Evolutionary conservation across 1,140 invertebrate species (phyloP), one percentile per base, ranked within the genome.

Genomic region (Lepidotrigona ventralis): DNA sequence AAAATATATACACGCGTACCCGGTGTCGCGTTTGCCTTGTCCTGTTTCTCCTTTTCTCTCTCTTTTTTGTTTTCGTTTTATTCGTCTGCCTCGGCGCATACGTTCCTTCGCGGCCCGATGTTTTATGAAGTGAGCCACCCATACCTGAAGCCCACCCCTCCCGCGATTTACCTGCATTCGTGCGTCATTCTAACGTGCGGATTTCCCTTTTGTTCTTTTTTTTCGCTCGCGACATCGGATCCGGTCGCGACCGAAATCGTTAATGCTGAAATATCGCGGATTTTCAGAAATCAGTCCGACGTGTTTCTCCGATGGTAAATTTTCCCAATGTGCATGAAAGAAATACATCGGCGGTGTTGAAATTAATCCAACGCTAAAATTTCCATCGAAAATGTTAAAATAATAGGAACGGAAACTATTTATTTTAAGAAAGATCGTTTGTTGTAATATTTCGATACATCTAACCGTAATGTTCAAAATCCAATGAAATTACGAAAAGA

Each of bases 61-160:
- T 26, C 23, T 74, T 39, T 33, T n/a, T 60, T 60, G 4, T 23
- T 68, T 68, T 29, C 29, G 15, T 66, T 66, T 66, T 66, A 54
- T 81, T 81, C 51, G 33, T 81, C 71, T 75, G 79, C 79, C 71
- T 81, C 71, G 79, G 9, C 39, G 79, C 70, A 81, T 73, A 75
- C 71, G 72, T 75, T 81, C 68, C 60, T 81, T 81, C 71, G 60
- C 71, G 51, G 51, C 63, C 74, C 46, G 75, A 81, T 81, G 79
- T 66, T 75, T 81, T 66, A 81, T 58, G 56, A 73, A 75, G 60
- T 81, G 60, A 81, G 29, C 70, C 46, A 74, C 72, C 63, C 60
- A 81, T 56, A 64, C 79, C 39, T 29, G 29, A 29, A 33, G 39
- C 21, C n/a, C 53, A 26, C n/a, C 68, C 54, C 6, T 46, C 46